Base-by-base conservation (phyloP, 2,888 invertebrate genomes). In the Phyllotreta striolata region DNA sequence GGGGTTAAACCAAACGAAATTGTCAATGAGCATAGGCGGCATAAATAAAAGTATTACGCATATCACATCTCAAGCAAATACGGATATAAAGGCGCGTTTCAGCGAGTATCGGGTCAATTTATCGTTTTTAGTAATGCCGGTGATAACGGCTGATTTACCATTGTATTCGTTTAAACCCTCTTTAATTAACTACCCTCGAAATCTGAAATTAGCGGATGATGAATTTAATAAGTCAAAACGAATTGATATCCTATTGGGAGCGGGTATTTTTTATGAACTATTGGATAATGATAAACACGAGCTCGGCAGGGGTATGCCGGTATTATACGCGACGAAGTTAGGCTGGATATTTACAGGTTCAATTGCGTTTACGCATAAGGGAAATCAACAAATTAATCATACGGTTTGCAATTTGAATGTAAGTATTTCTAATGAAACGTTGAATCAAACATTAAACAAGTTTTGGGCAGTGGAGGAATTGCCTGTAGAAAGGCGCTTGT, bases 401-500 rank as follows among this genome's bases (percentile, higher is more conserved):
- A 4, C 7, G 12, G 10, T 44, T 44, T 44, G 44, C 14, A 44
- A 44, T 44, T 10, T n/a, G 7, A 44, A 14, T 44, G 44, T 10
- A 6, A 12, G 5, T 8, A 43, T 43, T 3, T 43, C 43, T 6
- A 43, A 43, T 12, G 43, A 43, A 4, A 3, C 4, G 12, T 43
- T 43, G 12, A 8, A 43, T 12, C 5, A 34, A 13, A 34, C 3
- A 13, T 40, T 39, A 34, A 13, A 4, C 10, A 46, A 52, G 24
- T 67, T 67, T 57, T 65, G 54, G 58, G 41, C 51, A 49, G n/a
- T 67, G 12, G 66, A 66, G 10, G 61, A 66, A 38, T 38, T 49
- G 6, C 55, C 44, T 0, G 1, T 14, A 5, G 12, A 35, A 24
- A 46, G 52, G 8, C 6, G 7, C 14, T 12, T 55, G 2, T 65